Percentiles rank a stretch among this genome's conserved stretches.
phyloP scores from a whole-genome alignment of 2,113 vertebrate species.

The Strix uralensis region DNA sequence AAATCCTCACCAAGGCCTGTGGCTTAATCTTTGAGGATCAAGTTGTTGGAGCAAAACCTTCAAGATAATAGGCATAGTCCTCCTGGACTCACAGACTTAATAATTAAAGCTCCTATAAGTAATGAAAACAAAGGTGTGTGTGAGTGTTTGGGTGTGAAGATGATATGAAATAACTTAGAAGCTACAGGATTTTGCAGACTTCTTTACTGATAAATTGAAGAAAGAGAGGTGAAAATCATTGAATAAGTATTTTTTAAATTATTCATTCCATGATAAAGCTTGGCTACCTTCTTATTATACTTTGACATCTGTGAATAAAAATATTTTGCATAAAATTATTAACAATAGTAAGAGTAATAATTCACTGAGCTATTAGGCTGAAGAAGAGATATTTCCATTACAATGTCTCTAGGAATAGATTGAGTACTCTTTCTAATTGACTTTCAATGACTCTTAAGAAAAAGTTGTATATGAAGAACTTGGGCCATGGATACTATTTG shows the following conservation, averaged over 20 bases:
- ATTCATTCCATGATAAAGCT: background rate
- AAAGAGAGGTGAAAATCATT: background rate
- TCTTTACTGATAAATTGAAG: background rate
- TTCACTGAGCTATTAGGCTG: background rate
- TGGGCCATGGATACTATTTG: background rate
- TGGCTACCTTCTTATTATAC: background rate
- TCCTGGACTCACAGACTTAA: background rate
- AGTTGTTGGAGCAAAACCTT: background rate
- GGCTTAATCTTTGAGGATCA: background rate
- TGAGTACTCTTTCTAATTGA: background rate
- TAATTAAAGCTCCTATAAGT: background rate
- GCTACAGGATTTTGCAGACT: background rate
- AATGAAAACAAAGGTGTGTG: background rate
- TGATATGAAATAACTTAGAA: background rate
- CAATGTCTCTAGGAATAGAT: background rate
- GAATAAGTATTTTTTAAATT: background rate
- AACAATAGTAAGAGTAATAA: background rate
- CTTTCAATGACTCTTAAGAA: background rate
- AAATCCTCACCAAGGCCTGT: background rate
- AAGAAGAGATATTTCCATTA: background rate
- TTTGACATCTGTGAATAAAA: background rate
- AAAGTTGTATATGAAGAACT: background rate
- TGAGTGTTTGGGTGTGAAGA: background rate
- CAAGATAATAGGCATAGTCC: background rate
- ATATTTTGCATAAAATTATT: background rate